Evolutionary conservation across 2,797 vertebrate species (phyloP).

Genomic region (Acanthis flammea): DNA sequence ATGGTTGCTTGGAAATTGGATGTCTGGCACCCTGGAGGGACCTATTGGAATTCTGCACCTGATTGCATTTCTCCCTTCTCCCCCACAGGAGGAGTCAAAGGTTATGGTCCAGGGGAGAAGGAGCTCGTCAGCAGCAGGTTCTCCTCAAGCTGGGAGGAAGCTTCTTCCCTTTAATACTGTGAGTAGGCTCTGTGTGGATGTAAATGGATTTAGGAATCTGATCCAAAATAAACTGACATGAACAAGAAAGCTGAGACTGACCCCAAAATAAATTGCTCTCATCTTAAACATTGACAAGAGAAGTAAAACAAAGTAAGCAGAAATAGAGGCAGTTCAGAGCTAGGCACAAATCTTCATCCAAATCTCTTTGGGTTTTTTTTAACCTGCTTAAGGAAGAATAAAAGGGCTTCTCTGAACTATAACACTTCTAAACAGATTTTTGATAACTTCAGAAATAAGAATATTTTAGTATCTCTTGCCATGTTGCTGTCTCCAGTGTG

Average conservation of each 20-base stretch:
- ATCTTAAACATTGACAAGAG: background rate
- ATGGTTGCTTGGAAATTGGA: constrained; percentile 67
- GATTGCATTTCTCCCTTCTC: constrained; percentile 66
- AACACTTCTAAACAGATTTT: background rate
- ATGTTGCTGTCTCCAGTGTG: background rate
- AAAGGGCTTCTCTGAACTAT: background rate
- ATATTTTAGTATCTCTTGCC: background rate
- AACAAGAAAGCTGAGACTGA: background rate
- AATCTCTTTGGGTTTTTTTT: background rate
- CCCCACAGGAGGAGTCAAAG: constrained; percentile 65
- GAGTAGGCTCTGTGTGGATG: background rate
- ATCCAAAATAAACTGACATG: background rate
- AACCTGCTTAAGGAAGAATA: background rate
- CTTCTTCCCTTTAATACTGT: background rate
- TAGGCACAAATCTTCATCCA: background rate
- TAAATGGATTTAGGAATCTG: background rate
- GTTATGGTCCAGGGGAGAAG: constrained; percentile 62
- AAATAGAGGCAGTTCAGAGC: background rate
- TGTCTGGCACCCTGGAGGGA: constrained; percentile 12
- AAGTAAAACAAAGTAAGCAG: background rate
- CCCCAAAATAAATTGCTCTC: background rate
- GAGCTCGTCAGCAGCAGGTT: constrained; percentile 31
- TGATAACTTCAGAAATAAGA: background rate
- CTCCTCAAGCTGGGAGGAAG: constrained; percentile 37
- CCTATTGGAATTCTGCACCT: constrained; percentile 63